Conservation (phyloP, 2,797 vertebrate species). For the Aphelocoma californica region DNA sequence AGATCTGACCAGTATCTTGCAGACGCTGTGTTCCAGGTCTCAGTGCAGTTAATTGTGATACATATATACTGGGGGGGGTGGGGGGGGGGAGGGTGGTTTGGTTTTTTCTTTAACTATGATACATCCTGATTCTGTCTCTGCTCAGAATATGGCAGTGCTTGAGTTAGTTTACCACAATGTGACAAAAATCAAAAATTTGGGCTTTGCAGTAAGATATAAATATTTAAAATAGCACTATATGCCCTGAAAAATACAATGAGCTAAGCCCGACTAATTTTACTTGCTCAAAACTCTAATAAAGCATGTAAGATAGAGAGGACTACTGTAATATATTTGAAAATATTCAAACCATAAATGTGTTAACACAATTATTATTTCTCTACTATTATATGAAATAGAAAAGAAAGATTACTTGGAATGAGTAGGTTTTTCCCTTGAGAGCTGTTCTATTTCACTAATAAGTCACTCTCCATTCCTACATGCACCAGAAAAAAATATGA, state of each 20-base stretch:
- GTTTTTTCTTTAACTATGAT: not conserved
- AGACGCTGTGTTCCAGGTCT: no score
- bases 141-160: not conserved
- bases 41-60: not conserved
- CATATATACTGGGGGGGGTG: rapidly evolving
- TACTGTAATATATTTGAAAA: not conserved
- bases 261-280: not conserved
- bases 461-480: constrained; percentile 54
- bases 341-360: not conserved
- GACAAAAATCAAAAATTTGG: not conserved
- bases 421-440: constrained; percentile 55
- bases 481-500: not conserved
- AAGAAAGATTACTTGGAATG: not conserved
- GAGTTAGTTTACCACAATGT: not conserved
- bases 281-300: not conserved
- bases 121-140: not conserved
- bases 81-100: no score
- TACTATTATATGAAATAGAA: not conserved
- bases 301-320: not conserved
- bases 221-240: not conserved
- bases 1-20: not conserved
- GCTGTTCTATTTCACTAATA: constrained; percentile 77
- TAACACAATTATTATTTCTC: not conserved
- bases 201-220: not conserved
- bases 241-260: not conserved